Percentiles rank a stretch among this genome's conserved stretches.
Conservation (phyloP, 2,113 vertebrate species). For the Rhinolophus sinicus region DNA sequence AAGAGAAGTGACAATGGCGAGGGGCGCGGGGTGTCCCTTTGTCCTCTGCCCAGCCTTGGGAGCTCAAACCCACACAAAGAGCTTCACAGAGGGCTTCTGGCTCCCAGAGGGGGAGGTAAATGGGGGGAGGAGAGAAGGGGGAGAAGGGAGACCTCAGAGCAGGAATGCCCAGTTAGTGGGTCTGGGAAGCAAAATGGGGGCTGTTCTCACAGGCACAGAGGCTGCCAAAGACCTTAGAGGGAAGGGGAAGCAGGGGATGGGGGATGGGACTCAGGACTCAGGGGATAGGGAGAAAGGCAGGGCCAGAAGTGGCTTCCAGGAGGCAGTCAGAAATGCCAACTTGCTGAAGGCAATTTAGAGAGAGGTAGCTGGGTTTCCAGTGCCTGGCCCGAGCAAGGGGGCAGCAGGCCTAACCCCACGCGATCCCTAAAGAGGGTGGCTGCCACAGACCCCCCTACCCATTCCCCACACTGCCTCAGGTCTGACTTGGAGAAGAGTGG, state of each 20-base stretch:
- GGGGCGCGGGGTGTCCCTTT: constrained; percentile 58
- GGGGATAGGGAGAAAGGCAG: neutral
- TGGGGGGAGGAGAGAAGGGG: neutral
- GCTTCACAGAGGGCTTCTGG: constrained; percentile 67
- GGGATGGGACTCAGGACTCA: neutral
- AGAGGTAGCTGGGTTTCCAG: neutral
- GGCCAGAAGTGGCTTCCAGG: neutral
- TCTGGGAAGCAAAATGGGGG: constrained; percentile 58
- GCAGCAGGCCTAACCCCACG: neutral
- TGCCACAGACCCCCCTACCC: neutral
- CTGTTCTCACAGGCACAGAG: constrained; percentile 61
- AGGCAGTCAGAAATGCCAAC: neutral
- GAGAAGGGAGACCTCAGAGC: constrained; percentile 54
- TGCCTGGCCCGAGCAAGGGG: neutral
- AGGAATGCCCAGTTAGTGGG: constrained; percentile 8
- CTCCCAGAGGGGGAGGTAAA: constrained; percentile 50
- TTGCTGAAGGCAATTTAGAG: neutral
- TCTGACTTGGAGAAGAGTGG: neutral
- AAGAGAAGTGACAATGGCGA: constrained; percentile 53
- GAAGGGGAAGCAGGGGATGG: no score
- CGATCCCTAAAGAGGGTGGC: neutral
- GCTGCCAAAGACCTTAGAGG: neutral
- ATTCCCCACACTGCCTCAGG: neutral
- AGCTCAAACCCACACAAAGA: constrained; percentile 69
- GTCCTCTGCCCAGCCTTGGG: constrained; percentile 17